Evolutionary conservation across 2,888 invertebrate species (phyloP).

Genomic region (Nymphalis urticae): DNA sequence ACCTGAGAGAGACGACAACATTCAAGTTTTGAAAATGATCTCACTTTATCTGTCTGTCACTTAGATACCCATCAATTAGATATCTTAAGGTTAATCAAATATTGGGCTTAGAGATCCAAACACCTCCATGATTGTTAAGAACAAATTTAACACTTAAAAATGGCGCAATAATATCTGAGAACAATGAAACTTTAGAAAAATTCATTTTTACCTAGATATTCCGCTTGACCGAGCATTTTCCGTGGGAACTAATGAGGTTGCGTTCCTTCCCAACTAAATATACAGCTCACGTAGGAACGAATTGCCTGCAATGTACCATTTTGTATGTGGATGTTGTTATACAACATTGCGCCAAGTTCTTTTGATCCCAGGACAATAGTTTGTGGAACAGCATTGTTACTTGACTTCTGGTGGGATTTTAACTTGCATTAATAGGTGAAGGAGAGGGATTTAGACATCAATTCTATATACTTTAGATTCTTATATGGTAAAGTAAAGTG

Average conservation of each 20-base stretch:
- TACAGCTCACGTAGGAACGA: conserved; percentile 38
- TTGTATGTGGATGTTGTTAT: conserved; percentile 32
- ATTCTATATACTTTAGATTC: background rate
- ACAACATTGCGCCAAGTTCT: conserved; percentile 31
- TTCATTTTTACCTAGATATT: conserved; percentile 22
- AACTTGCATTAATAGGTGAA: conserved; percentile 1
- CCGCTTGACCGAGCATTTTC: conserved; percentile 37
- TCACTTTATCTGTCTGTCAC: no score
- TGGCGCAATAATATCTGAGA: background rate
- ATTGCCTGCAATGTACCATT: conserved; percentile 39
- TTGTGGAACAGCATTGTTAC: conserved; percentile 26
- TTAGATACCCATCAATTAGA: no score
- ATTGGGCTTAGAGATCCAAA: no score
- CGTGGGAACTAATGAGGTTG: conserved; percentile 40
- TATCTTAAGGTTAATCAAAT: no score
- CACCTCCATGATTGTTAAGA: no score
- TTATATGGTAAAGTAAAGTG: background rate
- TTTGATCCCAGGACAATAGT: conserved; percentile 36
- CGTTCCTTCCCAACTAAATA: conserved; percentile 29
- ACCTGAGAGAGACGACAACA: background rate
- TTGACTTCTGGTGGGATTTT: conserved; percentile 24
- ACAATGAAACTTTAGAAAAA: conserved; percentile 22
- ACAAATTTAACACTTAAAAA: conserved; percentile 4
- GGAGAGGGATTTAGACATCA: background rate
- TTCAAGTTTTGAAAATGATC: background rate